Evolutionary conservation across 2,888 invertebrate genomes (phyloP).

Genomic region (Lutraria lutraria): DNA sequence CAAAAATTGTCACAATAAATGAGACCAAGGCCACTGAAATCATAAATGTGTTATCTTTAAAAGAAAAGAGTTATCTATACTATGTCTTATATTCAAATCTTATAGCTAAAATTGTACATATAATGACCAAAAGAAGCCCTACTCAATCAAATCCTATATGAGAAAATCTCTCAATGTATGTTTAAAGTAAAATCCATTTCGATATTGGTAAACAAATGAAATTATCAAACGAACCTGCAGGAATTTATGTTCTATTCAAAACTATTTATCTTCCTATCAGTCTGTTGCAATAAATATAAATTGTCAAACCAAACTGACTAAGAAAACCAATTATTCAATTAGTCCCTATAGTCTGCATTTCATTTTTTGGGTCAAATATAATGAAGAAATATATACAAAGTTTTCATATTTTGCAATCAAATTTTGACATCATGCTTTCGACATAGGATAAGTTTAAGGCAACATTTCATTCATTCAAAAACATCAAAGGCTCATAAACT

Average conservation of each 20-base stretch:
- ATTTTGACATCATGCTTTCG: not conserved
- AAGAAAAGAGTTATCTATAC: too few relatives aligned
- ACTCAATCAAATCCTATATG: not conserved
- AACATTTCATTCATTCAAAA: not conserved
- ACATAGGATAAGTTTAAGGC: not conserved
- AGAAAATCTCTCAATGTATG: not conserved
- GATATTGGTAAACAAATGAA: not conserved
- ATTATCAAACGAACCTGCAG: not conserved
- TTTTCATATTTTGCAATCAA: not conserved
- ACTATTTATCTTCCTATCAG: not conserved
- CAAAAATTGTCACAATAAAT: too few relatives aligned
- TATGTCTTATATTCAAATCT: too few relatives aligned
- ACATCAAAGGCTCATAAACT: not conserved
- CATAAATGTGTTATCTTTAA: too few relatives aligned
- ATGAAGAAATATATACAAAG: conserved; percentile 5
- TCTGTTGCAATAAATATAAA: conserved; percentile 14
- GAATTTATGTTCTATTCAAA: not conserved
- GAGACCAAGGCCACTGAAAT: too few relatives aligned
- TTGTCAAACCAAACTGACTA: not conserved
- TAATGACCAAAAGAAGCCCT: not conserved
- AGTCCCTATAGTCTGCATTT: not conserved
- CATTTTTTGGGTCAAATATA: not conserved
- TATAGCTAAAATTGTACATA: too few relatives aligned
- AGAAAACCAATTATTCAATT: conserved; percentile 24
- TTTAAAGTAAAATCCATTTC: not conserved